Conservation (phyloP, 2,113 vertebrate genomes). For the Oreotrochilus melanogaster region DNA sequence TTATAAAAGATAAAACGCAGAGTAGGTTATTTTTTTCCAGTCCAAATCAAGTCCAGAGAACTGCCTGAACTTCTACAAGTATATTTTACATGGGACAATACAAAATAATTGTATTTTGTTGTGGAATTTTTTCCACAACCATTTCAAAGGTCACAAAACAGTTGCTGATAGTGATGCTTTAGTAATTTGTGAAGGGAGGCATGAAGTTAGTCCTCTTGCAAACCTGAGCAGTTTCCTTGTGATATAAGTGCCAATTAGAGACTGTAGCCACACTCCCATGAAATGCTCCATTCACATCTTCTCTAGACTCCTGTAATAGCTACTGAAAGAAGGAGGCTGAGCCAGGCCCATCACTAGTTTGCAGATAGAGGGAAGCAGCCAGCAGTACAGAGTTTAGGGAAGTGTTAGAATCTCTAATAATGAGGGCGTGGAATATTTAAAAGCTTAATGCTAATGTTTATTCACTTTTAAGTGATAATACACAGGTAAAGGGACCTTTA, state of each 20-base stretch:
- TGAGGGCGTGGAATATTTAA: not conserved
- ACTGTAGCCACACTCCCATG: not conserved
- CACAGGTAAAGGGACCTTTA: not conserved
- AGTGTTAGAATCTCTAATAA: not conserved
- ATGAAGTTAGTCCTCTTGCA: not conserved
- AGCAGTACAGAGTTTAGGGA: not conserved
- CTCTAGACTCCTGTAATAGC: not conserved
- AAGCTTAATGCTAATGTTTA: not conserved
- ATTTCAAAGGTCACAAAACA: not conserved
- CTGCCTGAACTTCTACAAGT: not conserved
- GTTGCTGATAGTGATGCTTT: not conserved
- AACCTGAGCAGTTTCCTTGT: not conserved
- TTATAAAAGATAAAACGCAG: not conserved
- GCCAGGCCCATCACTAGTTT: not conserved
- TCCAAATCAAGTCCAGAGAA: not conserved
- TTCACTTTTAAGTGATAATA: not conserved
- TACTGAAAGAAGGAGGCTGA: not conserved
- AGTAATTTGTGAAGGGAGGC: not conserved
- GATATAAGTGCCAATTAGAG: not conserved
- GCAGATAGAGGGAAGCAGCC: not conserved
- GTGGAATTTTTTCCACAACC: not conserved
- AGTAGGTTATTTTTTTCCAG: not conserved
- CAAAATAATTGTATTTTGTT: not conserved
- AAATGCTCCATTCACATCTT: not conserved
- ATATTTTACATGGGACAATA: not conserved